These are phyloP conservation scores for Aphelocoma coerulescens DNA, from an alignment of 2,113 vertebrate species.

Conservation along the genomic window DNA sequence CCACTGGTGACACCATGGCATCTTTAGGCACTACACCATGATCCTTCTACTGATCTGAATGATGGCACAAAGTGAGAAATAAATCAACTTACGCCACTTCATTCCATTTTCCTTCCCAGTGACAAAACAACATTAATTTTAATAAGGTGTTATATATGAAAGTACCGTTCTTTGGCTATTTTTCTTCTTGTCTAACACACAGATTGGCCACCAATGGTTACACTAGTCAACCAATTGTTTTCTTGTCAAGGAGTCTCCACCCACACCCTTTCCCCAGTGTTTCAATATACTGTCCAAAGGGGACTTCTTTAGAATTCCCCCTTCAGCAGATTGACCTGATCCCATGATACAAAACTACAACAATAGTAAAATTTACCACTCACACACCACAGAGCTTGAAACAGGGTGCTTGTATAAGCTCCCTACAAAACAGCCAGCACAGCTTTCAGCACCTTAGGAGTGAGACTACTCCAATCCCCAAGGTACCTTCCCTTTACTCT, in stretches of 20 bases:
- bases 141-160: not conserved
- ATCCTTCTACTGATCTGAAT: not conserved
- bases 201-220: not conserved
- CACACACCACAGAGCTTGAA: no score
- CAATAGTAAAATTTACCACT: not conserved
- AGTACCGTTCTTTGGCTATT: not conserved
- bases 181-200: fast-evolving
- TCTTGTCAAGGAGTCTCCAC: not conserved
- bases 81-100: fast-evolving
- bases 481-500: not conserved
- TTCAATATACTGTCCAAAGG: not conserved
- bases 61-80: not conserved
- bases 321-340: not conserved
- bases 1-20: no score
- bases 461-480: no score
- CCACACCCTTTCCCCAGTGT: not conserved
- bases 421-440: not conserved
- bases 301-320: not conserved
- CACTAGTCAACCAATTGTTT: not conserved
- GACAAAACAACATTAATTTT: not conserved
- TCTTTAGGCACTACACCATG: not conserved
- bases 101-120: not conserved
- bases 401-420: not conserved
- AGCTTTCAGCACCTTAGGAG: not conserved
- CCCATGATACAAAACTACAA: not conserved